Conservation (phyloP, 2,888 invertebrate species). For the Nomada goodeniana region DNA sequence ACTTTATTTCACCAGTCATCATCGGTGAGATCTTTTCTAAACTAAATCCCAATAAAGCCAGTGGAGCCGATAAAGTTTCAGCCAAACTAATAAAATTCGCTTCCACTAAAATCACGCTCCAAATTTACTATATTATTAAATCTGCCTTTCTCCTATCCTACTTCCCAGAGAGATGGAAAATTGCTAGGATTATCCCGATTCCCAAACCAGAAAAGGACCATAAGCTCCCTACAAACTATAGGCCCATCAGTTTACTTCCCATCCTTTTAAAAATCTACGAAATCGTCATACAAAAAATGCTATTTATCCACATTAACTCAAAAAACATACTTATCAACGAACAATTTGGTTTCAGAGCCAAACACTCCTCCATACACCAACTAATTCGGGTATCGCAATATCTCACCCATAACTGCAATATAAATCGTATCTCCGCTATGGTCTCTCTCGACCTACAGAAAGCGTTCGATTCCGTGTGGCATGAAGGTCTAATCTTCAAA, state of each 20-base stretch:
- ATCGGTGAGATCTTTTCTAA: not conserved
- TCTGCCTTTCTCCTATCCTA: not conserved
- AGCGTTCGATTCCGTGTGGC: not conserved
- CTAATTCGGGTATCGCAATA: not conserved
- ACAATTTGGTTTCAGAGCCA: not conserved
- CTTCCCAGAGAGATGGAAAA: not conserved
- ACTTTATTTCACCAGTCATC: not conserved
- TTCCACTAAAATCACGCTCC: not conserved
- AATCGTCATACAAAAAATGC: not conserved
- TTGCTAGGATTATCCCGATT: not conserved
- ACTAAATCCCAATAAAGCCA: not conserved
- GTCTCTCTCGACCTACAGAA: not conserved
- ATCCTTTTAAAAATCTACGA: not conserved
- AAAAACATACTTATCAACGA: not conserved
- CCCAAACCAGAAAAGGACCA: no score
- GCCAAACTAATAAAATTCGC: not conserved
- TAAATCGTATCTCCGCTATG: not conserved
- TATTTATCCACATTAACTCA: not conserved
- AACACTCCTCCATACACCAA: not conserved
- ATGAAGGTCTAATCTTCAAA: not conserved
- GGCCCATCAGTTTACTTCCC: not conserved
- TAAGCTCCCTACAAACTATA: not conserved
- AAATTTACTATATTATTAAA: not conserved
- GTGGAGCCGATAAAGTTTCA: not conserved
- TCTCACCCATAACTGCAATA: not conserved